Base-by-base conservation (phyloP, 2,888 invertebrate species). In the Drosophila tanythrix region DNA sequence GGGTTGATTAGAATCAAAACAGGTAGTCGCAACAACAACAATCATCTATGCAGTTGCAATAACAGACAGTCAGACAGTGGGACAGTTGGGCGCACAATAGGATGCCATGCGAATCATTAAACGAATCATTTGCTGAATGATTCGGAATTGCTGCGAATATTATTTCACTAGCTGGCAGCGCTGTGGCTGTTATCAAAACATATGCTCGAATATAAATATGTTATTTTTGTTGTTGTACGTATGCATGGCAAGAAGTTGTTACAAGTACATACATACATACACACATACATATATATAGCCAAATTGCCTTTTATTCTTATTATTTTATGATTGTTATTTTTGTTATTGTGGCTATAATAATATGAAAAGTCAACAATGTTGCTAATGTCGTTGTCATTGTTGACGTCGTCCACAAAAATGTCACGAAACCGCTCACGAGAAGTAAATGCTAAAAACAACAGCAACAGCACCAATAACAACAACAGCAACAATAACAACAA, bases 1-100 rank as follows among this genome's bases (percentile, higher is more conserved):
- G 77, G 77, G 70, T 81, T 81, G 89, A 76, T 89, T 89, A 83
- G 87, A 87, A 87, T 81, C 63, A 69, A 79, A 85, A 89, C 84
- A 89, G 84, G 89, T 85, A 89, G 89, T 83, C 63, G 72, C 66
- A 74, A 36, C 55, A 65, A 68, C 52, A 43, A 31, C 10, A 57
- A 15, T 56, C 68, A 65, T 46, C 58, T 40, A 33, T 56, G 50
- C 68, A 60, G 77, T 76, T 80, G 81, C 81, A 80, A 68, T 65
- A 61, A 68, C 11, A 38, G 33, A 11, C 40, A 50, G 33, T 2
- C 36, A 40, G 50, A 27, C 40, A 57, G 33, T 35, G 15, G 25
- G 46, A 43, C 33, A 50, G 50, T 52, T 10, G 7, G 25, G 13
- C 51, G 38, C 5, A 33, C 5, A 11, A 11, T 50, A n/a, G 38